Evolutionary conservation across 2,113 vertebrate genomes (phyloP).

Genomic region (Urocolius indicus): DNA sequence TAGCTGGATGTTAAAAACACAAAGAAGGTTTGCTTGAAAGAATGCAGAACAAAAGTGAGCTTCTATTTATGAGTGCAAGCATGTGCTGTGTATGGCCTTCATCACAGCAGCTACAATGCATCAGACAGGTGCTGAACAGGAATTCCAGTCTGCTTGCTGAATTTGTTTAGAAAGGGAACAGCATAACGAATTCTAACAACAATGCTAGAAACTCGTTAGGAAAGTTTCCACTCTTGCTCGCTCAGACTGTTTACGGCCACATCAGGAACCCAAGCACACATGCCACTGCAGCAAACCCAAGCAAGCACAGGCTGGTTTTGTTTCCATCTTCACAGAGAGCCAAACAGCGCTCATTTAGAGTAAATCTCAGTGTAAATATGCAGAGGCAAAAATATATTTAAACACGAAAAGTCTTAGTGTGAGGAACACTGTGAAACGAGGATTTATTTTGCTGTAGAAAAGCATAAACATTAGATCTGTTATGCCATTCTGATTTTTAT

Average conservation of each 20-base stretch:
- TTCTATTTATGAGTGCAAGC: background rate
- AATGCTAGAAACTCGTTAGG: background rate
- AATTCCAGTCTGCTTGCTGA: background rate
- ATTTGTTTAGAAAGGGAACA: background rate
- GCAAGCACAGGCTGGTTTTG: background rate
- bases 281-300: fast-evolving
- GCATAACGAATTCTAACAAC: slow-evolving; percentile 33
- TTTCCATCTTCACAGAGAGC: background rate
- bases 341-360: background rate
- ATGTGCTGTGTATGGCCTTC: background rate
- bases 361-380: background rate
- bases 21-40: slow-evolving; percentile 36
- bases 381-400: background rate
- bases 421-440: background rate
- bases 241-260: background rate
- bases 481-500: background rate
- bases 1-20: slow-evolving; percentile 1
- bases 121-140: slow-evolving; percentile 38
- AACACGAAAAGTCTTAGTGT: background rate
- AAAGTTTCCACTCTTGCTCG: background rate
- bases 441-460: background rate
- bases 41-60: slow-evolving; percentile 1
- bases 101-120: background rate
- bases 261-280: background rate
- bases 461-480: background rate